Base-by-base conservation (phyloP, 2,797 vertebrate species). In the Halcyon smyrnensis region DNA sequence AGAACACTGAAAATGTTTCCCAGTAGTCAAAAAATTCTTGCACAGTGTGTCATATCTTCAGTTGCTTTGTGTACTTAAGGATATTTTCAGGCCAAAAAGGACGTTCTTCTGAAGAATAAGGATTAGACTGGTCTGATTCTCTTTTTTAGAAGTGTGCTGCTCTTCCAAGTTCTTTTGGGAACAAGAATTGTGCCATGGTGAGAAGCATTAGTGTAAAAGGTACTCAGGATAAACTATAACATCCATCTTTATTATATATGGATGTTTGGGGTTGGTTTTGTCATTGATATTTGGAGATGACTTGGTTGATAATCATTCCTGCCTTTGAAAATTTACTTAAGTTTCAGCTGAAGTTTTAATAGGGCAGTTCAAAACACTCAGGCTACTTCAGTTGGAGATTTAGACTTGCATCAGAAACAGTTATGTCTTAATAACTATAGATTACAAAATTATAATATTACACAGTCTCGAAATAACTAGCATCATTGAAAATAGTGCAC, bases 81-180 rank as follows among this genome's bases (percentile, higher is more conserved):
- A 56, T 79, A 34, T 54, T 93, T 95, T 62, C n/a, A 88, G 76
- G 65, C 51, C 46, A n/a, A 78, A 94, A 88, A 75, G 30, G 23
- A 36, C 11, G 4, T 36, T 53, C 18, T 56, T 43, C 7, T 1
- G 21, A 57, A 64, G 16, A 78, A 25, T 28, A 28, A 57, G 9
- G 32, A 23, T 80, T 73, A 60, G 57, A 25, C 37, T 77, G n/a
- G 24, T 90, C 28, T 75, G 34, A 80, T 74, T 89, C 36, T 78
- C 88, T 4, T 27, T 51, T 62, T 74, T 30, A 54, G 19, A 74
- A 80, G 3, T 28, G 23, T 36, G 12, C 3, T 74, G 1, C 1
- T 82, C 15, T 48, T 90, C 19, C 19, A 9, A 9, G 8, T 70
- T 63, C 19, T 80, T 69, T 23, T 9, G n/a, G 53, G 36, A 65